Evolutionary conservation across 2,888 invertebrate species (phyloP).

Genomic region (Punctoribates punctum): DNA sequence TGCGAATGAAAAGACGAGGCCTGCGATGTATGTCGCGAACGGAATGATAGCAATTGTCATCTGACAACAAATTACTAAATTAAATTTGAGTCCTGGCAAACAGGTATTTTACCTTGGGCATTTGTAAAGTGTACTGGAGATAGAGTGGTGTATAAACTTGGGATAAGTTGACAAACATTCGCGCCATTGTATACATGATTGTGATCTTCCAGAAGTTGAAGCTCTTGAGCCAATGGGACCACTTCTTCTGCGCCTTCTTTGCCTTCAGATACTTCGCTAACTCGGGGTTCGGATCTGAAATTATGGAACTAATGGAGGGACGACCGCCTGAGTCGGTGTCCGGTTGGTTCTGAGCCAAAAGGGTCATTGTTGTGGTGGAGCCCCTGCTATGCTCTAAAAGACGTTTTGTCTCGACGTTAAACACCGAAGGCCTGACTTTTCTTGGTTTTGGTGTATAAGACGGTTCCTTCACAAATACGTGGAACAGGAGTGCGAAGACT

Average conservation of each 20-base stretch:
- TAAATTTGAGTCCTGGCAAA: not conserved
- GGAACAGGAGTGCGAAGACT: constrained; percentile 50
- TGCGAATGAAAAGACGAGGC: constrained; percentile 29
- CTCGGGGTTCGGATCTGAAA: not conserved
- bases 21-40: constrained; percentile 36
- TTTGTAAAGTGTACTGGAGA: constrained; percentile 69
- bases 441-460: not conserved
- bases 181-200: constrained; percentile 56
- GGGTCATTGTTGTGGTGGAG: constrained; percentile 27
- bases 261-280: constrained; percentile 49
- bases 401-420: constrained; percentile 31
- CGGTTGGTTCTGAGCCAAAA: constrained; percentile 32
- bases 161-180: constrained; percentile 76
- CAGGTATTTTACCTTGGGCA: constrained; percentile 61
- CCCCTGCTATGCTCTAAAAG: not conserved
- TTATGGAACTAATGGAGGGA: not conserved
- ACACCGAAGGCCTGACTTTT: constrained; percentile 22
- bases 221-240: constrained; percentile 27
- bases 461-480: constrained; percentile 48
- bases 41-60: constrained; percentile 38
- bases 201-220: constrained; percentile 44
- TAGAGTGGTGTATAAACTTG: constrained; percentile 83
- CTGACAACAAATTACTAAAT: constrained; percentile 3
- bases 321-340: not conserved
- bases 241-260: not conserved